These are phyloP conservation scores for Acrossocheilus fasciatus DNA, from an alignment of 2,797 vertebrate genomes.

Conservation along the genomic window DNA sequence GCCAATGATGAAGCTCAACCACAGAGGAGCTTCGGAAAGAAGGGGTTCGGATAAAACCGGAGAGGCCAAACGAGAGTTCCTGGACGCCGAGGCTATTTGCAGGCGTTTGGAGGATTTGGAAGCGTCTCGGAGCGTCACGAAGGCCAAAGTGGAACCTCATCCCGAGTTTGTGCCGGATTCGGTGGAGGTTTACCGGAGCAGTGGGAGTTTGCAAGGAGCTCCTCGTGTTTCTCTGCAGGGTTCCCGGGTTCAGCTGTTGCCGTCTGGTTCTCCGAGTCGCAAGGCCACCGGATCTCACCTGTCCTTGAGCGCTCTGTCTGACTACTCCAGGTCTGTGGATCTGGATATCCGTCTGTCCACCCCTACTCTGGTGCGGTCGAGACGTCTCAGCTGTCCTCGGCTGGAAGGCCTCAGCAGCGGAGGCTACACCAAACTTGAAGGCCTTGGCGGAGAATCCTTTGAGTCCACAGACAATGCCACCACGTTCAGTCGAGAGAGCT, in stretches of 20 bases:
- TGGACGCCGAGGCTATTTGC: conserved; percentile 59
- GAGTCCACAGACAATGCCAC: conserved; percentile 77
- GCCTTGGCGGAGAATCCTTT: conserved; percentile 78
- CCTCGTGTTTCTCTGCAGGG: conserved; percentile 47
- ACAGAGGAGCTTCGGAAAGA: conserved; percentile 62
- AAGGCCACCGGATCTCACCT: conserved; percentile 67
- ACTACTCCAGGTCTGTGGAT: conserved; percentile 70
- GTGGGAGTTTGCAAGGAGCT: conserved; percentile 59
- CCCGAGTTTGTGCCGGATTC: conserved; percentile 52
- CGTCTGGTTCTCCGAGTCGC: conserved; percentile 64
- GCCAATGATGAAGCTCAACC: conserved; percentile 75
- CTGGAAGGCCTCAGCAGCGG: conserved; percentile 78
- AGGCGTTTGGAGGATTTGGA: conserved; percentile 50
- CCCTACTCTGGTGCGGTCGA: conserved; percentile 48
- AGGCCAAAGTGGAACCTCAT: conserved; percentile 58
- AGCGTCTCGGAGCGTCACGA: conserved; percentile 55
- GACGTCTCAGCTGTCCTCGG: conserved; percentile 73
- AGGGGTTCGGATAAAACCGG: conserved; percentile 61
- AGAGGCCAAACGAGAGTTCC: conserved; percentile 57
- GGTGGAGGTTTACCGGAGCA: conserved; percentile 65
- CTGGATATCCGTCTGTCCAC: conserved; percentile 56
- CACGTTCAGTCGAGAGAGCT: conserved; percentile 70
- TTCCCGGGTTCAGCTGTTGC: conserved; percentile 64
- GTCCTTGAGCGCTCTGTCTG: conserved; percentile 69
- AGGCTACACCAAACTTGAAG: conserved; percentile 82